Evolutionary conservation across 2,888 invertebrate species (phyloP), one percentile per base, ranked within the genome.

Genomic region (Patella pellucida): DNA sequence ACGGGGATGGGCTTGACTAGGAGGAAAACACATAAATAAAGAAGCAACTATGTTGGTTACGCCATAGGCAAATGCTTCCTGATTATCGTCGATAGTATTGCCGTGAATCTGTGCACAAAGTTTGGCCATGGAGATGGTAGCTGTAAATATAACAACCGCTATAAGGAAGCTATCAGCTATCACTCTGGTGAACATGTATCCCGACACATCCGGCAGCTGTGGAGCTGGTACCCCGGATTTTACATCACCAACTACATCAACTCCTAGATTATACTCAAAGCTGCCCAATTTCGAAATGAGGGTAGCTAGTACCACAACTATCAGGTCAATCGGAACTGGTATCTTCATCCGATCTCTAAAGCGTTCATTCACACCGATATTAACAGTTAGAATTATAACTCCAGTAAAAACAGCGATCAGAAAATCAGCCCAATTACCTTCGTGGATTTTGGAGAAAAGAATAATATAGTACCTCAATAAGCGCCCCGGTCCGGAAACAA

Each of bases 401-500:
- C 95, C 93, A 3, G 94, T 93, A 67, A 94, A 91, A 19, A 93
- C 81, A 0, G 96, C 95, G 69, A 95, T 93, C 27, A 93, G 89
- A 31, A 95, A 89, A 0, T 96, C 94, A 0, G 93, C 93, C 82
- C 92, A 88, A 89, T 96, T 95, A 12, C 94, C 91, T 19, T 92
- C 84, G 2, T 91, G 84, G 78, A 95, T 90, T 80, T 93, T 91
- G 76, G 91, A 90, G 78, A 93, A 90, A 71, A 95, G 91, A 86
- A 93, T 93, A 19, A 92, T 90, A 70, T 93, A 91, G 0, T 93
- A 94, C 93, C 94, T 54, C 27, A 85, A 68, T 11, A 85, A 54
- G 69, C 85, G 83, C 4, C 85, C 85, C 4, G 79, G 76, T 27
- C 84, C 85, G 41, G 81, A 77, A 12, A 81, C 72, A 0, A 80